Evolutionary conservation across 2,888 invertebrate species (phyloP), one percentile per base, ranked within the genome.

Genomic region (Apeira syringaria): DNA sequence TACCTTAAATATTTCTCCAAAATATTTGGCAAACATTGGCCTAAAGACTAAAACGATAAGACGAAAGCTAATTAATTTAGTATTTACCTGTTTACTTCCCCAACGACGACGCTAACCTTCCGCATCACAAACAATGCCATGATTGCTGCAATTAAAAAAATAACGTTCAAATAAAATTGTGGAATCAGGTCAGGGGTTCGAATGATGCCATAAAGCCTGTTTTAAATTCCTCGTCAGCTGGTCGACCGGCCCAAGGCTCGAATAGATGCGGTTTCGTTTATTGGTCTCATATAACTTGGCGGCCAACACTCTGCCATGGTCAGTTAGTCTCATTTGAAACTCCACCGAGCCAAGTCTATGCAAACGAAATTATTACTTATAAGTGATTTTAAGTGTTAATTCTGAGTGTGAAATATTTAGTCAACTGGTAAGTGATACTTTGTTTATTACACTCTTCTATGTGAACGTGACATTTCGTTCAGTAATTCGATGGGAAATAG

Each of bases 201-300:
- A 70, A 69, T 70, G 70, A 67, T 65, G 74, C 65, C 72, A 86
- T 88, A 87, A 88, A 88, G 70, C 69, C 69, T 71, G 79, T 83
- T 85, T 80, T 70, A 78, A 84, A 80, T 72, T 76, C 73, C 63
- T 69, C 78, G 74, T 83, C 87, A 86, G 86, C 87, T 86, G 87
- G 25, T 44, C 28, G 10, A 57, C 58, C 62, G 61, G 64, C 59
- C 70, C 63, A 61, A 53, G 42, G 84, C 83, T 20, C 7, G 5
- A 85, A 84, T 88, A 89, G 89, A 88, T 81, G 86, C 77, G 83
- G 86, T 85, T 79, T 71, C 68, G 81, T 87, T 89, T 89, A 89
- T 87, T 81, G 80, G 76, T 72, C 74, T 80, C 87, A 85, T 89
- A 89, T 88, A 89, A 88, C 85, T 77, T 62, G 75, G 64, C 68